phyloP scores from a whole-genome alignment of 2,888 invertebrate genomes.

The Drosophila lutescens region DNA sequence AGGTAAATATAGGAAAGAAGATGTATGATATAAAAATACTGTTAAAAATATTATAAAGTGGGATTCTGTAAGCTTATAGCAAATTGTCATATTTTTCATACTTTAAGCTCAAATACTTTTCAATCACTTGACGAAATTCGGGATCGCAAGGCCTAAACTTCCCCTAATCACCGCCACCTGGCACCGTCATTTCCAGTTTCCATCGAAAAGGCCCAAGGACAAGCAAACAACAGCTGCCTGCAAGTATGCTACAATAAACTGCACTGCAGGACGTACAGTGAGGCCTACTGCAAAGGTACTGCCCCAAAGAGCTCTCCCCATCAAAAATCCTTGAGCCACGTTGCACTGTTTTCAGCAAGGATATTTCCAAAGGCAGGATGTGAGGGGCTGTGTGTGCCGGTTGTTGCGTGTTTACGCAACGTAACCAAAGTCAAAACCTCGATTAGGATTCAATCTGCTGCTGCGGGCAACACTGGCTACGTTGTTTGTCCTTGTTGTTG shows the following conservation, averaged over 20 bases:
- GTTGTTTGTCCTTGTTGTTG: constrained; percentile 51
- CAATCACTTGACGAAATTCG: not conserved
- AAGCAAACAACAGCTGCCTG: constrained; percentile 59
- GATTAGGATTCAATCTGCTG: constrained; percentile 83
- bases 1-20: no score
- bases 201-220: constrained; percentile 36
- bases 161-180: constrained; percentile 48
- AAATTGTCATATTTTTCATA: no score
- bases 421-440: constrained; percentile 83
- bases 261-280: constrained; percentile 35
- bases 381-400: constrained; percentile 49
- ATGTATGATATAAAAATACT: no score
- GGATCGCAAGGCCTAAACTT: constrained; percentile 16
- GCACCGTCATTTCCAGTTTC: constrained; percentile 18
- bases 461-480: constrained; percentile 52
- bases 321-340: not conserved
- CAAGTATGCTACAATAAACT: constrained; percentile 76
- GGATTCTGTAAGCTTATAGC: no score
- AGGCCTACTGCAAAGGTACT: not conserved
- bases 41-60: no score
- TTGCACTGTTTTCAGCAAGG: constrained; percentile 22
- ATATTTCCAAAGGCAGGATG: constrained; percentile 2
- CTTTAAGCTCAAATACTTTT: no score
- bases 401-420: constrained; percentile 83
- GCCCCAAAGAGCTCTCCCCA: no score